Conservation (phyloP, 2,888 invertebrate species). For the Drosophila picticornis region DNA sequence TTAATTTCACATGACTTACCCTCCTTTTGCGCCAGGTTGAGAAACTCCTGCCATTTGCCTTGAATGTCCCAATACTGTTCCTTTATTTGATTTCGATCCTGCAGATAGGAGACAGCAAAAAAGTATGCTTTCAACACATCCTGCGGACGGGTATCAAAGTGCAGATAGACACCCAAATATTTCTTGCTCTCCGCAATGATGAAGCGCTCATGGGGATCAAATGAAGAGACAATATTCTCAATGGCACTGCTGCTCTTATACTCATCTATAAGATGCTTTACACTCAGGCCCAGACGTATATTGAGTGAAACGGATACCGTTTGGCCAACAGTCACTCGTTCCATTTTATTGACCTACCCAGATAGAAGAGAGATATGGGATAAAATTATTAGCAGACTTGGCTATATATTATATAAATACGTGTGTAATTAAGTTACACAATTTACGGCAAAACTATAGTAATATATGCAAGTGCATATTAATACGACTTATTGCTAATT, state of each 20-base stretch:
- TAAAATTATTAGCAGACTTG: background rate
- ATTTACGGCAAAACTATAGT: too few species aligned
- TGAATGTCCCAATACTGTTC: constrained; percentile 86
- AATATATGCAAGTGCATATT: background rate
- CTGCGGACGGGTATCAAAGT: constrained; percentile 84
- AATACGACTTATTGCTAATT: background rate
- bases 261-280: constrained; percentile 83
- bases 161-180: constrained; percentile 84
- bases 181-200: constrained; percentile 85
- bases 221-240: constrained; percentile 85
- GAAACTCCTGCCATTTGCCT: constrained; percentile 86
- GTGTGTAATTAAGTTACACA: background rate
- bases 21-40: constrained; percentile 85
- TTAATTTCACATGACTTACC: constrained; percentile 58
- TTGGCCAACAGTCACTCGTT: constrained; percentile 89
- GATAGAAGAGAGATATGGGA: background rate
- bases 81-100: constrained; percentile 84
- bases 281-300: constrained; percentile 83
- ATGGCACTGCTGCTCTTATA: constrained; percentile 83
- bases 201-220: constrained; percentile 85
- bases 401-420: background rate
- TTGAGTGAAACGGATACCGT: constrained; percentile 85
- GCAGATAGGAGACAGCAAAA: constrained; percentile 85
- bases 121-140: constrained; percentile 85
- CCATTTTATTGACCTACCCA: constrained; percentile 87